Evolutionary conservation across 2,797 vertebrate species (phyloP), one percentile per base, ranked within the genome.

Genomic region (Ispidina picta): DNA sequence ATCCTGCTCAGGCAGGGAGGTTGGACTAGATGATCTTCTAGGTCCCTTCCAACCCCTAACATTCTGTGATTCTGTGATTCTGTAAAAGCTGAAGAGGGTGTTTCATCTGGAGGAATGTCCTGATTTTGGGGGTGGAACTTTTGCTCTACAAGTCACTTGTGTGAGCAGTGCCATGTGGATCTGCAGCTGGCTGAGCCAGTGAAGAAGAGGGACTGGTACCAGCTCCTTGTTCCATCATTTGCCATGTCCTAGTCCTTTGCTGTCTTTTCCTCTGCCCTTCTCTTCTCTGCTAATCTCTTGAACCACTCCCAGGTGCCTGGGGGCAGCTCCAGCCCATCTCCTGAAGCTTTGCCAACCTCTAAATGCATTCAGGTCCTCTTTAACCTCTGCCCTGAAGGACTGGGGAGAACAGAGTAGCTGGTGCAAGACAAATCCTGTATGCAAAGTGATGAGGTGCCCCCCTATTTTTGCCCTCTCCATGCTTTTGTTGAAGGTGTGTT

Each of bases 91-190:
- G 26, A 28, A 60, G 9, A 56, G 22, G 16, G 19, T 39, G 29
- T 44, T 68, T 76, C 18, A 18, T 20, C 20, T 31, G 2, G 2
- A 7, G 1, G 1, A 1, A 1, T 4, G 13, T 62, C 26, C 52
- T 79, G 9, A 55, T 55, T 85, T 76, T 58, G 19, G 13, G 5
- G 2, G 1, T 46, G 10, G 10, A 69, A 1, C 6, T 7, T 69
- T 31, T 66, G 25, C 33, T 44, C 12, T 56, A 54, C 9, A 8
- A 23, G 17, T 46, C 15, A 23, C 14, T 51, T 33, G 8, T 35
- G 18, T 6, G 14, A 59, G 33, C 33, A 16, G 3, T 18, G 4
- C 2, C 33, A 2, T 39, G 0, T 25, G 54, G 13, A 22, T 33
- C 29, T 3, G 4, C 29, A 23, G 18, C 54, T 76, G 59, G 15